Conservation (phyloP, 2,888 invertebrate species). For the Thumatha senex region DNA sequence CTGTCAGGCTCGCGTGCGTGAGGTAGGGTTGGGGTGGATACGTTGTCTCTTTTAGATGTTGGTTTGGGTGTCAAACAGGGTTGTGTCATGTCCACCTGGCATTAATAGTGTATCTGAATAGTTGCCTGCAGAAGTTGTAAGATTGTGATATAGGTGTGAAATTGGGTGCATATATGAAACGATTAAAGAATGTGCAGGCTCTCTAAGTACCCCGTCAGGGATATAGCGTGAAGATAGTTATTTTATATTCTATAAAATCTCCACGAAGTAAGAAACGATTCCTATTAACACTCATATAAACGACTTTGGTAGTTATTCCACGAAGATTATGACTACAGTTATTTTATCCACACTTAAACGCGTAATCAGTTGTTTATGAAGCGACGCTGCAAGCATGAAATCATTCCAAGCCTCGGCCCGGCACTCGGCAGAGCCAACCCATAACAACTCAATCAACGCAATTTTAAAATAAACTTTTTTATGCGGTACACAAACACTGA, state of each 20-base stretch:
- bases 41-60: no score
- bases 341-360: slow-evolving; percentile 34
- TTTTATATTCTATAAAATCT: background rate
- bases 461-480: slow-evolving; percentile 73
- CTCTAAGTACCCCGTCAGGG: no score
- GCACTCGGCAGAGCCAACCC: slow-evolving; percentile 38
- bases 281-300: slow-evolving; percentile 3
- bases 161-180: no score
- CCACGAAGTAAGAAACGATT: background rate
- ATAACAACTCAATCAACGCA: slow-evolving; percentile 80
- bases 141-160: no score
- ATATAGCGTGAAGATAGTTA: no score
- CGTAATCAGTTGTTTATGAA: slow-evolving; percentile 49
- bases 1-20: no score
- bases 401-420: slow-evolving; percentile 47
- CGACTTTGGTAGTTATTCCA: slow-evolving; percentile 14
- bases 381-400: slow-evolving; percentile 56
- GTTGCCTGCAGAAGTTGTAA: no score
- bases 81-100: no score
- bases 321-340: slow-evolving; percentile 26
- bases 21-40: no score
- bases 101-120: no score
- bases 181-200: no score
- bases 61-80: no score
- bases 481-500: slow-evolving; percentile 55